Percentiles rank a stretch among this genome's conserved stretches.
Evolutionary conservation across 2,888 invertebrate species (phyloP).

Genomic region (Leistus spinibarbis): DNA sequence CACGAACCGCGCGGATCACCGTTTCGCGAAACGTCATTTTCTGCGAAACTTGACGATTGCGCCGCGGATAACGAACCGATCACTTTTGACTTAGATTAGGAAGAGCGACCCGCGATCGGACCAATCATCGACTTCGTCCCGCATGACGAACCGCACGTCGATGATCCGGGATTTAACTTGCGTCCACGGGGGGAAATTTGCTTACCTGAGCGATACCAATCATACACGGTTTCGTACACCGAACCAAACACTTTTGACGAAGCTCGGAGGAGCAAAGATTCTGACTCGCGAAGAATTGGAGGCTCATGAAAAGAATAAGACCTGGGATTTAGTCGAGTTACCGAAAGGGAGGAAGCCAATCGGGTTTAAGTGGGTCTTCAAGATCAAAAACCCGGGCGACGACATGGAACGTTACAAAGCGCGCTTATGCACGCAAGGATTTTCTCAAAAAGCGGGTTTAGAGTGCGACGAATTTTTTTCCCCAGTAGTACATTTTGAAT

Average conservation of each 20-base stretch:
- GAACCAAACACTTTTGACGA: background rate
- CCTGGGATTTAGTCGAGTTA: slow-evolving; percentile 1
- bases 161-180: background rate
- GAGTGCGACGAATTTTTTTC: slow-evolving; percentile 12
- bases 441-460: background rate
- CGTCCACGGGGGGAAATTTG: background rate
- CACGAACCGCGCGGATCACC: background rate
- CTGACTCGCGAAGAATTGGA: background rate
- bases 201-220: background rate
- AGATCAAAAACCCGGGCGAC: background rate
- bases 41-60: background rate
- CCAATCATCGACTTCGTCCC: too few relatives aligned
- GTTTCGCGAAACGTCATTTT: background rate
- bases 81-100: too few relatives aligned
- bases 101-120: too few relatives aligned
- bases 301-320: slow-evolving; percentile 13
- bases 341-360: background rate
- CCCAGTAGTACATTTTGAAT: background rate
- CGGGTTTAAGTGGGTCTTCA: background rate
- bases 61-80: background rate
- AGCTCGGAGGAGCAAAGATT: background rate
- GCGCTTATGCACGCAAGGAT: background rate
- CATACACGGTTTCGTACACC: background rate
- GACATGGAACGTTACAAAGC: slow-evolving; percentile 7
- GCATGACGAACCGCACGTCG: background rate